phyloP scores from a whole-genome alignment of 2,888 invertebrate genomes.

The Fragum sueziense region DNA sequence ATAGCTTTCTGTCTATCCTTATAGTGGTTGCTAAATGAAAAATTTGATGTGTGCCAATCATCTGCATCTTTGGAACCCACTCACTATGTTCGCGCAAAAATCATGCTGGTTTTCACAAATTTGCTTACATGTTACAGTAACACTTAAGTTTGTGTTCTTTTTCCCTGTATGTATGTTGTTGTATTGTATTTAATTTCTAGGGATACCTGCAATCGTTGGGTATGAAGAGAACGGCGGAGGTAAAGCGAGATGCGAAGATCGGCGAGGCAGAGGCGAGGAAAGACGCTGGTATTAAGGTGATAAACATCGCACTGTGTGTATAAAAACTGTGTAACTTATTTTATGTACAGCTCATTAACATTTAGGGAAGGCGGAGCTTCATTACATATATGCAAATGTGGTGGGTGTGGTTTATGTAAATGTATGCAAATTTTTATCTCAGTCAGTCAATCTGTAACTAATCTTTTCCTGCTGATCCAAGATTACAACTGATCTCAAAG shows the following conservation, averaged over 20 bases:
- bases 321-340: neutral
- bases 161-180: neutral
- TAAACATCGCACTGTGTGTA: conserved; percentile 15
- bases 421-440: conserved; percentile 15
- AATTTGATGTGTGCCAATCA: too few species aligned
- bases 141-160: too few species aligned
- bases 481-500: too few species aligned
- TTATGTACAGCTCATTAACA: conserved; percentile 1
- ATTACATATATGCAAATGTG: neutral
- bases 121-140: too few species aligned
- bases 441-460: too few species aligned
- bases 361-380: conserved; percentile 12
- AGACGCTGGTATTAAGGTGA: conserved; percentile 92
- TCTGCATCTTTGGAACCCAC: too few species aligned
- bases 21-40: too few species aligned
- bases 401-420: neutral
- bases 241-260: conserved; percentile 92
- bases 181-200: conserved; percentile 83
- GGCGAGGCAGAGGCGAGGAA: conserved; percentile 96
- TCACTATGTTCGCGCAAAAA: too few species aligned
- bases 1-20: too few species aligned
- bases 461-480: too few species aligned
- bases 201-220: conserved; percentile 96
- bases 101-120: too few species aligned
- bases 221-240: conserved; percentile 81